These are phyloP conservation scores for Chaenogobius annularis DNA, from an alignment of 2,113 vertebrate genomes.

Conservation along the genomic window DNA sequence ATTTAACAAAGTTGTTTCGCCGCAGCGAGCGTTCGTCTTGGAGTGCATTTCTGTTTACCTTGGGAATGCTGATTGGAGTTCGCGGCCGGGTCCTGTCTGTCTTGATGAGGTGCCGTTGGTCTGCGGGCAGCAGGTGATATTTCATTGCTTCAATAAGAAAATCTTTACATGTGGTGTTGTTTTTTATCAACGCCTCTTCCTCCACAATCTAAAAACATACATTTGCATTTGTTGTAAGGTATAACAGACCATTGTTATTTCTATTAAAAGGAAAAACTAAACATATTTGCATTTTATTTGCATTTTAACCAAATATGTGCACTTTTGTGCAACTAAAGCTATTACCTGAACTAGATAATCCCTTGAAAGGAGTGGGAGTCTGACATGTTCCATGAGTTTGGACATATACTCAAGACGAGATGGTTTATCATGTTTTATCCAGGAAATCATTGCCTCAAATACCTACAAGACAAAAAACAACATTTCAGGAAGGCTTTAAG, in stretches of 20 bases:
- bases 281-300: neutral
- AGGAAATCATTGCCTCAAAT: conserved; percentile 93
- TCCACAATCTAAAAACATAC: conserved; percentile 84
- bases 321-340: neutral
- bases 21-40: too few relatives aligned
- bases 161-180: conserved; percentile 97
- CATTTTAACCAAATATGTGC: neutral
- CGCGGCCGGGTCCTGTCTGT: conserved; percentile 92
- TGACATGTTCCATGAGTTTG: conserved; percentile 93
- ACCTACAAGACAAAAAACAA: conserved; percentile 75
- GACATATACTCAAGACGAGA: conserved; percentile 92
- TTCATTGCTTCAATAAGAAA: conserved; percentile 98
- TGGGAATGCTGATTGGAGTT: conserved; percentile 88
- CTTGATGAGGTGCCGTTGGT: conserved; percentile 94
- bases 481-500: neutral
- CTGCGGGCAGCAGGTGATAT: conserved; percentile 93
- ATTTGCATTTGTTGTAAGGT: neutral
- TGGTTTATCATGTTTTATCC: conserved; percentile 94
- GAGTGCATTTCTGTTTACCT: conserved; percentile 35
- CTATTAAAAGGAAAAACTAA: neutral
- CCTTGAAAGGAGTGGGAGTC: conserved; percentile 90
- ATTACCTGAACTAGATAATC: conserved; percentile 95
- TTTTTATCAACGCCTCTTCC: conserved; percentile 95
- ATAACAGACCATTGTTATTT: neutral
- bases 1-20: neutral